Percentiles rank a stretch among this genome's conserved stretches.
Evolutionary conservation across 2,113 vertebrate genomes (phyloP).

Genomic region (Cygnus buccinator): DNA sequence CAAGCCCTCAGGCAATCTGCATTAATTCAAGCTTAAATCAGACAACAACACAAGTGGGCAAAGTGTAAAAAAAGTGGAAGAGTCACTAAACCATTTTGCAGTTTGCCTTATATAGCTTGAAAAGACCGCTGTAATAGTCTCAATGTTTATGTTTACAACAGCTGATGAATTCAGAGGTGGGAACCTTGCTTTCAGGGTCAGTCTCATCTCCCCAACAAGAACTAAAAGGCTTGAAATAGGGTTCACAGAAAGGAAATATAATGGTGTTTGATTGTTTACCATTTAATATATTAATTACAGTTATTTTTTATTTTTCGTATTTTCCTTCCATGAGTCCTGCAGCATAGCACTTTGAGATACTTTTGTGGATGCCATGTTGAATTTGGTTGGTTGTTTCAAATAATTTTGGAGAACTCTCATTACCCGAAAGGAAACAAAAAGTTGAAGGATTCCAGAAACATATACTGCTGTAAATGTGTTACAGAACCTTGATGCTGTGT

Average conservation of each 20-base stretch:
- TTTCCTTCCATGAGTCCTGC: background rate
- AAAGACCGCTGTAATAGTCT: conserved; percentile 35
- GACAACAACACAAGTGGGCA: conserved; percentile 19
- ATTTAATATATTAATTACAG: background rate
- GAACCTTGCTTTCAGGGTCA: background rate
- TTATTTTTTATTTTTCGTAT: conserved; percentile 5
- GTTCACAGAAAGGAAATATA: conserved; percentile 4
- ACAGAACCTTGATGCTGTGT: conserved; percentile 12
- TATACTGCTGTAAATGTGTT: conserved; percentile 11
- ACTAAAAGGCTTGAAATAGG: background rate
- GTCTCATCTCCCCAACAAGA: background rate
- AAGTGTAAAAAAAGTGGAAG: conserved; percentile 46
- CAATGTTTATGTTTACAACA: conserved; percentile 28
- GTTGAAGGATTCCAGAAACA: conserved; percentile 24
- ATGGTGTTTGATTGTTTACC: background rate
- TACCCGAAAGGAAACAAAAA: conserved; percentile 31
- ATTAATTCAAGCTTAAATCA: conserved; percentile 57
- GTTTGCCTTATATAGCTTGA: conserved; percentile 28
- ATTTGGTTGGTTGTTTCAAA: conserved; percentile 41
- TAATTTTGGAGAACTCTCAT: conserved; percentile 30
- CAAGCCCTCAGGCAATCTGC: conserved; percentile 28
- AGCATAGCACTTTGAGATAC: background rate
- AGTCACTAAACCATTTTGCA: conserved; percentile 45
- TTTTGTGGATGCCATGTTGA: conserved; percentile 28
- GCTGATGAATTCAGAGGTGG: background rate